These are phyloP conservation scores for Corynorhinus townsendii DNA, from an alignment of 2,113 vertebrate species.

Conservation along the genomic window DNA sequence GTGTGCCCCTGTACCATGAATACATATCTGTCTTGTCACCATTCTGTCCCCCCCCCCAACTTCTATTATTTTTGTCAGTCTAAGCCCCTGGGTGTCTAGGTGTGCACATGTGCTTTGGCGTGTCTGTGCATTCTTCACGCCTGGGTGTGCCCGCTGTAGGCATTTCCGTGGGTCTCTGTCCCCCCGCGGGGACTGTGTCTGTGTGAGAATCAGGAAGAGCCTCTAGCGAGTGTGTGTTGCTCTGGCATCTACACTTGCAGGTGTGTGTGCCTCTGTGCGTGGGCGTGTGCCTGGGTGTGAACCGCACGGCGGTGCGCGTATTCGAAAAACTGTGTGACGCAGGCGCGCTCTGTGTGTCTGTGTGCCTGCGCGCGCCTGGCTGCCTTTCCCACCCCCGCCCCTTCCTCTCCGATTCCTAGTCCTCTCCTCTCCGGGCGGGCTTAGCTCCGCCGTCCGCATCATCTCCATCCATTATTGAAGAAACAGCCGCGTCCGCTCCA, in stretches of 20 bases:
- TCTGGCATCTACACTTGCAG: conserved; percentile 55
- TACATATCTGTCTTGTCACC: background rate
- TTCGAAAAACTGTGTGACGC: conserved; percentile 60
- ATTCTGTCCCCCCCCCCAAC: background rate
- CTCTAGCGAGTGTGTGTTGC: conserved; percentile 14
- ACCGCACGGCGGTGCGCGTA: background rate
- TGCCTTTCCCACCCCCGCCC: conserved; percentile 45
- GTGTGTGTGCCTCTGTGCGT: conserved; percentile 61
- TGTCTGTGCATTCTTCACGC: background rate
- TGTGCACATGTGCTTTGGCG: background rate
- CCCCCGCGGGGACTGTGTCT: background rate
- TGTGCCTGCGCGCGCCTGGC: background rate
- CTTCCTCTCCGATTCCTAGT: conserved; percentile 68
- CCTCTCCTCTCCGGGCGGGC: conserved; percentile 65
- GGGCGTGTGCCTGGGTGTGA: conserved; percentile 73
- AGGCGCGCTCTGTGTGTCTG: background rate
- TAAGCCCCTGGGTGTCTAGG: background rate
- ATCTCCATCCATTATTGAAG: conserved; percentile 79
- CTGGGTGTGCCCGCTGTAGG: background rate
- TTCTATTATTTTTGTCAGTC: background rate
- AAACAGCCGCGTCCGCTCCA: conserved; percentile 76
- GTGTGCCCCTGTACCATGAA: background rate
- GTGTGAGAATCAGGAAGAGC: conserved; percentile 27
- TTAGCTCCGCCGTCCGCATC: conserved; percentile 67
- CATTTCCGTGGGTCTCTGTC: background rate